Evolutionary conservation across 2,888 invertebrate species (phyloP), one percentile per base, ranked within the genome.

Genomic region (Emmelina monodactyla): DNA sequence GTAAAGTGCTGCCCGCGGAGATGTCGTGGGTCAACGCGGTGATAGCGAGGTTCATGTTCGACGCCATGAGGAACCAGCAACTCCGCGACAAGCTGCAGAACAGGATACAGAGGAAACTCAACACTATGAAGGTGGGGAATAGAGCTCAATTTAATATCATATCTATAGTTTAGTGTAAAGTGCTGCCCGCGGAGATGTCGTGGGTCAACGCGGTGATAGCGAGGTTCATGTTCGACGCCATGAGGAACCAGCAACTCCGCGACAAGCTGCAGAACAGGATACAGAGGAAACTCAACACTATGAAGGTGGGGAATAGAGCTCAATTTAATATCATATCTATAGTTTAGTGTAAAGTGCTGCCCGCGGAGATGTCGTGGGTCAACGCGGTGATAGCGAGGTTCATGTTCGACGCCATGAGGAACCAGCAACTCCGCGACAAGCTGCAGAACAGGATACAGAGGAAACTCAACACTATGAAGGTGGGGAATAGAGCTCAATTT

Each of bases 381-480:
- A 94, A 94, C 75, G 87, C 91, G 11, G 55, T 92, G 39, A 49
- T 92, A 14, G 90, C 89, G 19, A 79, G 95, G 34, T 68, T 94
- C 28, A 82, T 92, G 49, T 95, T 88, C 65, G 96, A 96, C 66
- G 85, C 93, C 58, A 85, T 92, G 59, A 84, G 87, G 19, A 88
- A 92, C 58, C 83, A 85, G 1, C 67, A 72, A 39, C 89, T 90
- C 78, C 85, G 86, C 22, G 79, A 81, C 37, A 81, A 86, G 41
- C 83, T 95, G 22, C 87, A 88, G 58, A 86, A 87, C 34, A 86
- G 88, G 57, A 88, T 95, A 57, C 93, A 96, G 70, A 85, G 88
- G 55, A 96, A 96, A 73, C 79, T 96, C 2, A 85, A 88, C 38
- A 89, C 91, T 39, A 89, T 96, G 46, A 92, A 91, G 78, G 87